Base-by-base conservation (phyloP, 2,888 invertebrate genomes). In the Dryobotodes eremita region DNA sequence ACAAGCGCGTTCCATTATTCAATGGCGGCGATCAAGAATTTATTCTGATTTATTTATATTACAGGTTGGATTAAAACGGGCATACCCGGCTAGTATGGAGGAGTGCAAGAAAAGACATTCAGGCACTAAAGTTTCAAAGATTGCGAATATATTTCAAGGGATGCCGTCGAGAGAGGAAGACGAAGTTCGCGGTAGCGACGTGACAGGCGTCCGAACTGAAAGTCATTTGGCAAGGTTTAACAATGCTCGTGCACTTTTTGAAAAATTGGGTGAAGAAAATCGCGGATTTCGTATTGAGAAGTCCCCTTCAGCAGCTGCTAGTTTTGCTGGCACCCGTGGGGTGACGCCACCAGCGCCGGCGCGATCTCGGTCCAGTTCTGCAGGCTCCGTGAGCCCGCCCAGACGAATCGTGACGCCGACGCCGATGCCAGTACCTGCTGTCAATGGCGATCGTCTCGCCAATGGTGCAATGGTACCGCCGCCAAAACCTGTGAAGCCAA, bases 191-290 rank as follows among this genome's bases (percentile, higher is more conserved):
- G 96, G 96, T 83, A 94, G 92, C 88, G 97, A 98, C 90, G 98
- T 98, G 61, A 98, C 98, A 20, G 98, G 98, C 68, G 98, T 98
- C 80, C 97, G 99, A 84, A 98, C 98, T 31, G 98, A 99, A 95
- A 98, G 98, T 91, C 99, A 99, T 93, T 98, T 98, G 91, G 98
- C 99, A n/a, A 97, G 98, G 83, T 99, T 99, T 94, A 99, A 99
- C 94, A 99, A 98, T 94, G 99, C 99, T 5, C 97, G 99, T 84
- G 99, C 99, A 64, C 97, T 99, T 77, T 99, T 99, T 94, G 99
- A 99, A 94, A 99, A 99, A 92, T 97, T 99, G 86, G 98, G 98
- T 89, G 97, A 98, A 94, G 98, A 98, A 94, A 97, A 98, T 94
- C 97, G 97, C 88, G 96, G 97, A 73, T 96, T 96, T 89, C 94